Base-by-base conservation (phyloP, 2,888 invertebrate genomes). In the Mylabris sibirica region DNA sequence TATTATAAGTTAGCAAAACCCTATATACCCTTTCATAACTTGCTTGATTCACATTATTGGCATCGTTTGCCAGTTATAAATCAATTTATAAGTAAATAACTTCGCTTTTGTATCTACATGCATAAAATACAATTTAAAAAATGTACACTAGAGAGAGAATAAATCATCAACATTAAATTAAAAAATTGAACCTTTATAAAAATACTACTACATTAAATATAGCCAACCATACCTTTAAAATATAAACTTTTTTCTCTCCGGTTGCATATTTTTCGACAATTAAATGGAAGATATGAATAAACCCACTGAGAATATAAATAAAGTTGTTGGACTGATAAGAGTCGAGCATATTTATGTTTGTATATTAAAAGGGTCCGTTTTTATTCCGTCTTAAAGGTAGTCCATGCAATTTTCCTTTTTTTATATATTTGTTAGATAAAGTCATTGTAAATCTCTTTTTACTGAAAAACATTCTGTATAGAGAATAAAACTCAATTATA, bases 21-120 rank as follows among this genome's bases (percentile, higher is more conserved):
- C 66, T 64, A 35, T 63, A 61, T 63, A 66, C 63, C 66, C 64
- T 64, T 24, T 62, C 49, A 44, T 64, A 67, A 65, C 49, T 70
- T 61, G 62, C 60, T 70, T 67, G 65, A 70, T 67, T 44, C 63
- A 67, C 64, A 67, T 67, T 65, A 70, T 70, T 65, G 60, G 35
- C 64, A 66, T 64, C 66, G 69, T 66, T 69, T 64, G 66, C 66
- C 64, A 60, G 64, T 67, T 69, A 64, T 60, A 53, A 69, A 66
- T 60, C 69, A 67, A 67, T 69, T 69, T 66, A 69, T 64, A 60
- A 66, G 22, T 53, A 20, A 64, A 20, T 34, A 64, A 57, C 64
- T 49, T 49, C 9, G 2, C 9, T 9, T 11, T 49, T 9, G 17
- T 49, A 49, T 49, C 17, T 49, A 17, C 17, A 49, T 8, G 4